Base-by-base conservation (phyloP, 2,797 vertebrate genomes). In the Danio tinwini region DNA sequence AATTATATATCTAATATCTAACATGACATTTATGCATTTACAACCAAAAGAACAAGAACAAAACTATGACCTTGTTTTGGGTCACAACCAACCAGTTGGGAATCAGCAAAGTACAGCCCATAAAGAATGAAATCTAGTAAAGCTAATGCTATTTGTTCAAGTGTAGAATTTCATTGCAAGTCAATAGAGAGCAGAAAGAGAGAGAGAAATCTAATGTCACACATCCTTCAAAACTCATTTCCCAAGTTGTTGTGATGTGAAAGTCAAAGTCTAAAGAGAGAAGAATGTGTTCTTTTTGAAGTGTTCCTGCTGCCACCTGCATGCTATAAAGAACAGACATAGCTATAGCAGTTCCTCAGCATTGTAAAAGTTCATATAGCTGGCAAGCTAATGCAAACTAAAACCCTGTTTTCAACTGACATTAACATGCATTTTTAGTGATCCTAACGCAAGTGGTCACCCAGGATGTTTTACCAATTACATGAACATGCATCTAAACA, bases 181-280 rank as follows among this genome's bases (percentile, higher is more conserved):
- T 64, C 47, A 79, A 79, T 10, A 29, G 53, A 17, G n/a, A 75
- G 10, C 2, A 12, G 4, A 55, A 53, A 65, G 13, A 47, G 40
- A 68, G 40, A 68, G 47, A 68, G 49, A 19, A 63, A 65, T 17
- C 17, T 7, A 52, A 62, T 17, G 67, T 71, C 19, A 6, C 67
- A 71, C 29, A 9, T 65, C 16, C 49, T 12, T 73, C 40, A 45
- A 72, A 72, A 73, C 50, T 64, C 3, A 73, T 64, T 65, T 72
- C 19, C 10, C 50, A 65, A 55, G 69, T 64, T 55, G 74, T 65
- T 73, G 40, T 7, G 11, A 80, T 64, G 50, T 73, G 19, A 39
- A 72, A 78, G n/a, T 53, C 47, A 52, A 78, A 53, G 50, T 73
- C 59, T 65, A 37, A 29, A 29, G 59, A 56, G 16, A 64, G 42